Base-by-base conservation (phyloP, 2,888 invertebrate genomes). In the Uropetala carovei region DNA sequence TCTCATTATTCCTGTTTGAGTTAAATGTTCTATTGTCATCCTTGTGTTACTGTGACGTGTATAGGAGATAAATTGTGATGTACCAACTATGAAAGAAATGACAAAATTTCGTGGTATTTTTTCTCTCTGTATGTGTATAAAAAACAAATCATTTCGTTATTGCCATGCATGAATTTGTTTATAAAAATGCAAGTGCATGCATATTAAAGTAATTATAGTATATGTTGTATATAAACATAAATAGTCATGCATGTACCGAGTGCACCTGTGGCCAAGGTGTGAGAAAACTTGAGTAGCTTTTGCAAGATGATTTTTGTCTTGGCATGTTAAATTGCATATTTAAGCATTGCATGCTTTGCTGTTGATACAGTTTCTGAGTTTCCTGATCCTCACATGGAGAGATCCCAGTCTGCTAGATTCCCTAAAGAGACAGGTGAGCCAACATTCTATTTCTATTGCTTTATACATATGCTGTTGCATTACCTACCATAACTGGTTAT, bases 341-440 rank as follows among this genome's bases (percentile, higher is more conserved):
- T 89, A 58, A 22, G 89, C 60, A 30, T 89, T 89, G 89, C 89
- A 89, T 89, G 89, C 60, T 89, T 89, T 89, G 68, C 68, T 89
- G 68, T 92, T 92, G 92, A 93, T 92, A 94, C 94, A 92, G 94
- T 94, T 86, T 92, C 93, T 93, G 94, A 94, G 93, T 94, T 94
- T 93, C 94, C 94, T 93, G 94, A 94, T 92, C 94, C 94, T 92
- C 94, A 94, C 93, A 94, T 95, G 93, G 94, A 95, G 92, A 92
- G 92, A 57, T 86, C 92, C 30, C 86, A 86, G 56, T 92, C 92
- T 43, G 92, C 92, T 58, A 60, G 92, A 10, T 92, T 92, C 43
- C 89, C 89, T 43, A 89, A 89, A 89, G 89, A 89, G 13, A 89
- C 64, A 43, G 89, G 89, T 89, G 89, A 89, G 89, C 64, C 27